Evolutionary conservation across 2,797 vertebrate species (phyloP), one percentile per base, ranked within the genome.

Genomic region (Pygocentrus nattereri): DNA sequence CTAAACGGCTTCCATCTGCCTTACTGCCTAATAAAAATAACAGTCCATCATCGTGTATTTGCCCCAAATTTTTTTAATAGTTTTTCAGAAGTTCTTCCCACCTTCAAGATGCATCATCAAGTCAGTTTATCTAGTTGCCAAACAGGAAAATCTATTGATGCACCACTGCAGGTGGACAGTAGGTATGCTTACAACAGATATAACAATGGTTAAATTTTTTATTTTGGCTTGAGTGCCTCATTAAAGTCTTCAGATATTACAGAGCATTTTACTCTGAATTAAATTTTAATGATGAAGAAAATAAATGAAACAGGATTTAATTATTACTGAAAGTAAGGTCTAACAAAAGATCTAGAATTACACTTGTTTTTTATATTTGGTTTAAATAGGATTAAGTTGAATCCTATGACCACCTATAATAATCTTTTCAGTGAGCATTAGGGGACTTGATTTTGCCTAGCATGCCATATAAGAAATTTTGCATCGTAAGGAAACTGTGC

Each of bases 401-500:
- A 58, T 61, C 44, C 4, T 52, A 18, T 71, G 10, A 62, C 52
- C 16, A 54, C 47, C n/a, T 64, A n/a, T 27, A 10, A 50, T 31
- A 62, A 5, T 31, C 21, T 49, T 18, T 52, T 52, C 38, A 15
- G 23, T 0, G n/a, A 44, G 76, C n/a, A n/a, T 54, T 54, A 21
- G 18, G 15, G 16, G 18, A 19, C 18, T 34, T 31, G 6, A 1
- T 47, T 78, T 70, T 78, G 76, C 31, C 50, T 30, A 69, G 23
- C 58, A 69, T 25, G 52, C 64, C 25, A 23, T 10, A 58, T 27
- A 56, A 58, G 23, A 59, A 69, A 41, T 58, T 31, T 49, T 79
- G 67, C 65, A 59, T 18, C 71, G 38, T 19, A 62, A 73, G 58
- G 12, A 62, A 71, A 72, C 41, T 64, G 15, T 61, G 76, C 6